A percentile compares a stretch with the other conserved stretches of the same genome.
Conservation (phyloP, 2,113 vertebrate species). For the Oncorhynchus mykiss region DNA sequence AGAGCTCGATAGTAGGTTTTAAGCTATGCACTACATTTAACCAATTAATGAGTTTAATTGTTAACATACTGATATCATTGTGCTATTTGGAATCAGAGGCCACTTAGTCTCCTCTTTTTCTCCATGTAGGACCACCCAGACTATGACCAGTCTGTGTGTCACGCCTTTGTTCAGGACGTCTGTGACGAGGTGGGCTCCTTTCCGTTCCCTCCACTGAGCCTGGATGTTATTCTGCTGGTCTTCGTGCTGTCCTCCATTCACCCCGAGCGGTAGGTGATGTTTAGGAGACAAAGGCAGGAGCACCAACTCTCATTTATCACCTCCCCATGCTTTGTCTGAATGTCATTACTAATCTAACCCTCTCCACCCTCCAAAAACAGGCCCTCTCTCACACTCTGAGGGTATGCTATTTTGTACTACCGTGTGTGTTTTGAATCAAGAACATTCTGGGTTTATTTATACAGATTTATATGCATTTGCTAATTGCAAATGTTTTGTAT, state of each 20-base stretch:
- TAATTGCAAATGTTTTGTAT: constrained; percentile 4
- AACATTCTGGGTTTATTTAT: background rate
- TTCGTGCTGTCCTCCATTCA: constrained; percentile 93
- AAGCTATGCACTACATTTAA: too few relatives aligned
- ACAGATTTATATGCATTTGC: background rate
- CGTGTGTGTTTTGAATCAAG: background rate
- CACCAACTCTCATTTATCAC: constrained; percentile 63
- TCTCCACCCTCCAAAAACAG: background rate
- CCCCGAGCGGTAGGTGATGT: constrained; percentile 85
- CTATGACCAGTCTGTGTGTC: constrained; percentile 80
- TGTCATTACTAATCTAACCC: constrained; percentile 12
- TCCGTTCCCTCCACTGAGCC: constrained; percentile 85
- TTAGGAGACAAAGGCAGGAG: constrained; percentile 62
- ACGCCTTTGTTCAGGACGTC: constrained; percentile 87
- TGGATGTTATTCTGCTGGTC: constrained; percentile 86
- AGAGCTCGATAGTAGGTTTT: background rate
- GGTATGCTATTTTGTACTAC: background rate
- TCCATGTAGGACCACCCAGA: constrained; percentile 77
- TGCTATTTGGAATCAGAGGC: background rate
- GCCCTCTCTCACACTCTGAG: background rate
- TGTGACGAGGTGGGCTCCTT: constrained; percentile 79
- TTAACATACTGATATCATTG: background rate
- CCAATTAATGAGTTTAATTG: background rate
- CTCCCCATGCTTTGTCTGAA: constrained; percentile 30
- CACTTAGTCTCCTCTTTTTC: constrained; percentile 20